These are phyloP conservation scores for Distichodus sexfasciatus DNA, from an alignment of 2,797 vertebrate genomes.

Conservation along the genomic window DNA sequence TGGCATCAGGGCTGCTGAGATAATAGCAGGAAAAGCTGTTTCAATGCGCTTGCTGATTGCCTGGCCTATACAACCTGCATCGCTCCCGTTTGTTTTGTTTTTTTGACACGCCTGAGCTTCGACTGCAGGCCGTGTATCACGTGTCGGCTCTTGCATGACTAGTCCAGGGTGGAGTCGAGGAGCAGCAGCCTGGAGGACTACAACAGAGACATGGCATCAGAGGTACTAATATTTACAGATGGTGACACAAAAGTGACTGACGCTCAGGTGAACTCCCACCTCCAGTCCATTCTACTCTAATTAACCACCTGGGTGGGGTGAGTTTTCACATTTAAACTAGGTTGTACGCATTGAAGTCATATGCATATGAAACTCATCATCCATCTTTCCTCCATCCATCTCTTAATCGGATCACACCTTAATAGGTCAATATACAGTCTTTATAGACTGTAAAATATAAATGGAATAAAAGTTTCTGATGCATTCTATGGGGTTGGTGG, in stretches of 20 bases:
- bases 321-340: too few species aligned
- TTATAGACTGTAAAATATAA: too few species aligned
- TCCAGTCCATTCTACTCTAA: neutral
- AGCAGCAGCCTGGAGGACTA: neutral
- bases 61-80: neutral
- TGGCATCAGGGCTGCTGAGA: slow-evolving; percentile 44
- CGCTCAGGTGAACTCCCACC: neutral
- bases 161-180: slow-evolving; percentile 6
- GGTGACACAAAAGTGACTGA: neutral
- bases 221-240: neutral
- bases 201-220: neutral
- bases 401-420: too few species aligned
- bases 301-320: neutral
- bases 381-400: too few species aligned
- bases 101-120: slow-evolving; percentile 31
- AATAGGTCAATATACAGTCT: too few species aligned
- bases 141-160: slow-evolving; percentile 18
- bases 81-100: neutral
- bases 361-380: too few species aligned
- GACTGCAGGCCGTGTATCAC: slow-evolving; percentile 6
- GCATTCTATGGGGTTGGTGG: too few species aligned
- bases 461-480: too few species aligned
- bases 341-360: too few species aligned
- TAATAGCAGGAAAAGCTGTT: slow-evolving; percentile 56
- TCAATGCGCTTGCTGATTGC: slow-evolving; percentile 32